phyloP scores from a whole-genome alignment of 2,888 invertebrate genomes.

The Omphaloscelis lunosa region DNA sequence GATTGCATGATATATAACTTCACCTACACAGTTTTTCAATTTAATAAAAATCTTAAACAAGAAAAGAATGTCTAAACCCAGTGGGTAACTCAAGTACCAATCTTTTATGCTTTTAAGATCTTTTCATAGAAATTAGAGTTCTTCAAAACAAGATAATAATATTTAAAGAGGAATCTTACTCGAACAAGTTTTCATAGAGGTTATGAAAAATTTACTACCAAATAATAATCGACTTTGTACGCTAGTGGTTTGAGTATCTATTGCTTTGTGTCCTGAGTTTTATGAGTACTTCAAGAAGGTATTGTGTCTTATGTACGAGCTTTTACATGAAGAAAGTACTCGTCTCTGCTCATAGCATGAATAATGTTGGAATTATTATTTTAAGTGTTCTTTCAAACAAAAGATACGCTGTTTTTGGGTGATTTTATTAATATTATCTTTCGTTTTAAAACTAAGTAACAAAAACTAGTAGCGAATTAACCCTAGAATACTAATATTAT shows the following conservation, averaged over 20 bases:
- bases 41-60: not conserved
- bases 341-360: slow-evolving; percentile 14
- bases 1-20: not conserved
- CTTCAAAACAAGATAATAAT: slow-evolving; percentile 8
- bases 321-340: slow-evolving; percentile 39
- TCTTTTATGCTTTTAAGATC: slow-evolving; percentile 8
- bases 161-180: slow-evolving; percentile 21
- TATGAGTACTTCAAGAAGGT: slow-evolving; percentile 19
- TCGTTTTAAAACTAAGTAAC: no score
- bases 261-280: slow-evolving; percentile 27
- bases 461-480: not conserved
- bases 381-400: not conserved
- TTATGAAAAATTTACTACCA: slow-evolving; percentile 15
- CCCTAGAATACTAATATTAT: no score
- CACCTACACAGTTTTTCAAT: not conserved
- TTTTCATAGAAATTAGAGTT: slow-evolving; percentile 18
- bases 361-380: slow-evolving; percentile 15
- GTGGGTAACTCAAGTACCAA: slow-evolving; percentile 21
- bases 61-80: not conserved
- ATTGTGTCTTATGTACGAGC: slow-evolving; percentile 14
- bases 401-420: not conserved
- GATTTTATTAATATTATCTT: not conserved
- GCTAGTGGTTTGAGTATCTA: not conserved
- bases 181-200: slow-evolving; percentile 12
- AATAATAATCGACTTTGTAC: slow-evolving; percentile 15